Base-by-base conservation (phyloP, 1,140 invertebrate genomes). In the Pachyrhynchus sulphureomaculatus region DNA sequence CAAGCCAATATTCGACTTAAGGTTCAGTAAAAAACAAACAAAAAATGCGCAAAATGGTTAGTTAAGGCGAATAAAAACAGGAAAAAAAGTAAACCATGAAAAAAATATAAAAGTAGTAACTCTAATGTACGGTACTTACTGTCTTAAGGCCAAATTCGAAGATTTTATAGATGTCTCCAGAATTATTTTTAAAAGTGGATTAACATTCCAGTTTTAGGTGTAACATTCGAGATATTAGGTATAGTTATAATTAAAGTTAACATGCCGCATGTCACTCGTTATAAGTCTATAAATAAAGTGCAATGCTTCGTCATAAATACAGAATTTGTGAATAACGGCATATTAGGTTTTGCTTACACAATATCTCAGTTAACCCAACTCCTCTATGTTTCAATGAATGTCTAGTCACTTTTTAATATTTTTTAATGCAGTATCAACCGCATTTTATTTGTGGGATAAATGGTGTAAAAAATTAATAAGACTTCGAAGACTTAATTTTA, bases 401-500 rank as follows among this genome's bases (percentile, higher is more conserved):
- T 12, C 3, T 21, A 21, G 4, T 42, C 39, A 42, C 39, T 20
- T 18, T 12, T 42, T 42, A 29, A 10, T 42, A 12, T 42, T 42
- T 18, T 18, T 42, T 2, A 4, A 2, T 20, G 39, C 39, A 42
- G 39, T 18, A 42, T 20, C 2, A 2, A 6, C n/a, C 6, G 17
- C 26, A 29, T 29, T 37, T 42, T 37, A 3, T 37, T 8, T 18
- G 15, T 42, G 39, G 39, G 39, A 42, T 18, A 12, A 21, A 18
- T 42, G 39, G 39, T 42, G 13, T 20, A 42, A n/a, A 15, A 5
- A 41, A 29, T 29, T 42, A 42, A 42, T 42, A 42, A 42, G 9
- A 42, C 39, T 42, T 42, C 13, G 39, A 42, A 42, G 39, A 20
- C 9, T 42, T 42, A 20, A 20, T 42, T 42, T 42, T 42, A 42